Evolutionary conservation across 2,113 vertebrate genomes (phyloP).

Genomic region (Bubo blakistoni): DNA sequence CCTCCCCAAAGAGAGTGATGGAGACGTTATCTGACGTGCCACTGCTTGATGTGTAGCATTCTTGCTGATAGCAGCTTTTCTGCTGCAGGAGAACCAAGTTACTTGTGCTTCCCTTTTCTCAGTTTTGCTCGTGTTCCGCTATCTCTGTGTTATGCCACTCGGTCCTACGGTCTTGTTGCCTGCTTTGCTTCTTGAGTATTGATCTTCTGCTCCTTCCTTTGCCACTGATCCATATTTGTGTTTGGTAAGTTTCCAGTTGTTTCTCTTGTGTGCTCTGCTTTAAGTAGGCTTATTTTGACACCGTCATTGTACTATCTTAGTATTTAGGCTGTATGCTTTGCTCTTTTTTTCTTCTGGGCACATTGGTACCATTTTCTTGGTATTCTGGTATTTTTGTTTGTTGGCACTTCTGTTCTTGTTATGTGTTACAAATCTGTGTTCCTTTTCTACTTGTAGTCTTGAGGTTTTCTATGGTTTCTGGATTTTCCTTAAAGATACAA

Average conservation of each 20-base stretch:
- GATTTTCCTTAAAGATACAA: neutral
- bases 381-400: neutral
- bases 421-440: neutral
- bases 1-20: neutral
- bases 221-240: neutral
- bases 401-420: neutral
- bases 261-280: neutral
- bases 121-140: accelerated
- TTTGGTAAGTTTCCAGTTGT: neutral
- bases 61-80: neutral
- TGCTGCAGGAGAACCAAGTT: neutral
- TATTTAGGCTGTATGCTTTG: neutral
- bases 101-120: neutral
- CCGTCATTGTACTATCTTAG: neutral
- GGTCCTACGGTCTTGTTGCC: neutral
- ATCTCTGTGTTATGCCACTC: neutral
- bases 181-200: neutral
- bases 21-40: neutral
- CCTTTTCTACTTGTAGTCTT: neutral
- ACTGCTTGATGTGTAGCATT: accelerated
- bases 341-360: neutral
- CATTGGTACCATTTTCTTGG: neutral
- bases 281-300: neutral
- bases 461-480: neutral
- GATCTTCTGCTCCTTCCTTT: neutral